Conservation (phyloP, 2,113 vertebrate genomes). For the Raphicerus campestris region DNA sequence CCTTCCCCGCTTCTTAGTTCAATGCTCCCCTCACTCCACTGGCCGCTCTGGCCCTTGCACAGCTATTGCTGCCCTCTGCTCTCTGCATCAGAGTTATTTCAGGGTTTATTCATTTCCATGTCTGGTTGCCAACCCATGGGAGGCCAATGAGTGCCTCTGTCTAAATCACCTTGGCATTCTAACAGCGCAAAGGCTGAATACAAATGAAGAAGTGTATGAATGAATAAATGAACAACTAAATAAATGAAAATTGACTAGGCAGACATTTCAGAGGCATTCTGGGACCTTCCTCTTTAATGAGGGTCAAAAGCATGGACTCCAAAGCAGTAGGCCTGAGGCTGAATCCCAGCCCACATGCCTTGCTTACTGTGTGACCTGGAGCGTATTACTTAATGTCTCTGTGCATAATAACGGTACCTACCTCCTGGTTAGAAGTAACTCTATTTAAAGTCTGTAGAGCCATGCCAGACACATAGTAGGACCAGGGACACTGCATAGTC, state of each 20-base stretch:
- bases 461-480: background rate
- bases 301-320: no score
- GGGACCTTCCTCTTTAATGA: background rate
- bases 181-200: background rate
- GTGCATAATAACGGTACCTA: background rate
- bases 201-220: background rate
- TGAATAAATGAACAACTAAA: background rate
- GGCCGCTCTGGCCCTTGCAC: background rate
- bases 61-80: background rate
- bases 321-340: background rate
- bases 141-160: background rate
- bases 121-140: background rate
- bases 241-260: background rate
- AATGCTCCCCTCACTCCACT: fast-evolving
- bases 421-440: background rate
- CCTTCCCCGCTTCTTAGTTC: background rate
- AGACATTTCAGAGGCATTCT: background rate
- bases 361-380: background rate
- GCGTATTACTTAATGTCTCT: background rate
- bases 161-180: background rate
- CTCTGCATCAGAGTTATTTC: background rate
- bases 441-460: background rate
- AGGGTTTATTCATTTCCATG: background rate
- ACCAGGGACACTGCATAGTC: fast-evolving
- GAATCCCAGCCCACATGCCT: background rate